Conservation (phyloP, 1,140 invertebrate genomes). For the Sinella curviseta region DNA sequence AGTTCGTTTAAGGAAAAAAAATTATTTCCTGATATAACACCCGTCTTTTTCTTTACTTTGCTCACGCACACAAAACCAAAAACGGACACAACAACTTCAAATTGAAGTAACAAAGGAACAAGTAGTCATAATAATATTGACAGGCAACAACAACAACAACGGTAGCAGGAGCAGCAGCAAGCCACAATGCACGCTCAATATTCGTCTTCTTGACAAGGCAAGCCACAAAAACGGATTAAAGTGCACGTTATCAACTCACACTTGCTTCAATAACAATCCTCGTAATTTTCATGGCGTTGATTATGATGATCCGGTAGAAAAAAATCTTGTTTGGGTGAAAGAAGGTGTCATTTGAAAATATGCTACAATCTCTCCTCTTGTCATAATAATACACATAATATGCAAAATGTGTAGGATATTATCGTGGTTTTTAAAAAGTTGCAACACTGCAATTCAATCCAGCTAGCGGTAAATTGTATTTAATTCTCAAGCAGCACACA, state of each 20-base stretch:
- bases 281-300: neutral
- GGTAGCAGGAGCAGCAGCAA: too few relatives aligned
- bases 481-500: neutral
- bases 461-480: conserved; percentile 19
- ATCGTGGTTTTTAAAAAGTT: neutral
- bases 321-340: neutral
- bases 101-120: neutral
- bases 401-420: neutral
- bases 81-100: neutral
- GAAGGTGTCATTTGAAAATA: conserved; percentile 11
- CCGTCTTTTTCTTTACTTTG: neutral
- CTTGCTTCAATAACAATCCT: neutral
- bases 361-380: neutral
- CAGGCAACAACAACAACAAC: neutral
- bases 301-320: conserved; percentile 1
- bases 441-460: conserved; percentile 17
- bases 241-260: neutral
- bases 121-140: neutral
- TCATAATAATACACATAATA: neutral
- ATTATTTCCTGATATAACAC: neutral
- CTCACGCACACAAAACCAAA: neutral
- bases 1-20: neutral
- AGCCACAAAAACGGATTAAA: neutral
- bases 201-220: neutral
- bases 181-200: neutral